Evolutionary conservation across 2,797 vertebrate genomes (phyloP).

Genomic region (Lophotriccus pileatus): DNA sequence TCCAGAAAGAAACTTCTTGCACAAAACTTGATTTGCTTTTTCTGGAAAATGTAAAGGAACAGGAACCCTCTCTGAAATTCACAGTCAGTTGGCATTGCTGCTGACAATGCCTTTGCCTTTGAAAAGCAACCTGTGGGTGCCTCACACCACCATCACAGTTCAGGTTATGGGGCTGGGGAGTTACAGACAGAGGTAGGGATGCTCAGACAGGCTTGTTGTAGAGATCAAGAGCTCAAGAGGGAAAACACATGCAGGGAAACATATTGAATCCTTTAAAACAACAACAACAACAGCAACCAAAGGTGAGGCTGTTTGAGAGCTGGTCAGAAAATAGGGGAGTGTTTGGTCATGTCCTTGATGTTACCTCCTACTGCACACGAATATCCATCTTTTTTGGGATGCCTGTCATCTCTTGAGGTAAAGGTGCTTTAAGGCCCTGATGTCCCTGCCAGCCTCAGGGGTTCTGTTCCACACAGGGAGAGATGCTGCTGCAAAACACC

Average conservation of each 20-base stretch:
- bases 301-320: not conserved
- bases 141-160: not conserved
- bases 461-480: not conserved
- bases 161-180: not conserved
- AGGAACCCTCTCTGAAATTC: not conserved
- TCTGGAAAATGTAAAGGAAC: not conserved
- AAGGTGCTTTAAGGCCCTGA: not conserved
- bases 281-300: not conserved
- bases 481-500: not conserved
- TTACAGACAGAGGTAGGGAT: not conserved
- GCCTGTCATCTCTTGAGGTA: not conserved
- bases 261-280: not conserved
- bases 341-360: fast-evolving
- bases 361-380: not conserved
- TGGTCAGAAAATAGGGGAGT: not conserved
- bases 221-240: not conserved
- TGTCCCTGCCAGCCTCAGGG: not conserved
- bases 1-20: not conserved
- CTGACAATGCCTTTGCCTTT: not conserved
- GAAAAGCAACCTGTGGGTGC: not conserved
- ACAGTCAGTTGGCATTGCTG: not conserved
- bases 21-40: not conserved
- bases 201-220: not conserved
- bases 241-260: not conserved
- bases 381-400: not conserved